Base-by-base conservation (phyloP, 2,113 vertebrate species). In the Donacobius atricapilla region DNA sequence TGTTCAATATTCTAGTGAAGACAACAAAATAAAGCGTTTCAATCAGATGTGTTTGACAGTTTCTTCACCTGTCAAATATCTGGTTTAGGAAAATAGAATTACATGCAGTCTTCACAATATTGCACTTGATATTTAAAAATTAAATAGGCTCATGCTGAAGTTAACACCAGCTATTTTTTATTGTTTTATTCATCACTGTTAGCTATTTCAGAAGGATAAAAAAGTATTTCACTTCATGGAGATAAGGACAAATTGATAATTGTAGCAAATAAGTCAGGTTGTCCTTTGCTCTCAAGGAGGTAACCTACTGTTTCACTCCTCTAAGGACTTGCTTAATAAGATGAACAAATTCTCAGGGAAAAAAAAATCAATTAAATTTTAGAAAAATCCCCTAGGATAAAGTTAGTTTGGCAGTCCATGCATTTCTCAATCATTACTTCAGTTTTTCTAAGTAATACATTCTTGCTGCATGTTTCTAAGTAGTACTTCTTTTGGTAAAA, bases 361-460 rank as follows among this genome's bases (percentile, higher is more conserved):
- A 97, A 98, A 97, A 98, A 97, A 97, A 98, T 97, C 96, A 97
- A 98, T 98, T 98, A 98, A 97, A 97, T 96, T 80, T 92, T 84
- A 97, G 86, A 97, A 96, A 95, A 96, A 51, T 95, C 98, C 97
- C 97, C 94, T 75, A 97, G 97, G 97, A 98, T 94, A 90, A 97
- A 98, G 96, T 97, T 96, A 94, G 95, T 96, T 97, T 96, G 93
- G 80, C 85, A 96, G 51, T 91, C 94, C 94, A 47, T 84, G 87
- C 81, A 85, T 85, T 97, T 93, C 93, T 97, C 96, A 96, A 96
- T 96, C 96, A 97, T 95, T 96, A 94, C 88, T 96, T 95, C 91
- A 95, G 93, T 92, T 93, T 91, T 93, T 90, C 75, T 93, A 94
- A 97, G 90, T 94, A 94, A 97, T 81, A 83, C 76, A 92, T 78